Base-by-base conservation (phyloP, 1,140 invertebrate species). In the Pinna nobilis region DNA sequence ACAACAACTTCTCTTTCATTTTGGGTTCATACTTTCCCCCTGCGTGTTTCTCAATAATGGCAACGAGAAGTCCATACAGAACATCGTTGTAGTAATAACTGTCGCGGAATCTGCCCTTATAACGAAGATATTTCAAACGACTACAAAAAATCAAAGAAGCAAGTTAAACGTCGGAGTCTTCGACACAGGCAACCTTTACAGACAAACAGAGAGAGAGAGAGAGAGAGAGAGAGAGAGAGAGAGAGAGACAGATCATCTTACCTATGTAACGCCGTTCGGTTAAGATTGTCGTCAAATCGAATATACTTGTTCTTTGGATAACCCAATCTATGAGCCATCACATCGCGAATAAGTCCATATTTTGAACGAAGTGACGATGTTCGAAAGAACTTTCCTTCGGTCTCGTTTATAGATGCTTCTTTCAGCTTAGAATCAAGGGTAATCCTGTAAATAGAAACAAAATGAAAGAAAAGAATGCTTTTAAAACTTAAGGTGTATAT, bases 1-100 rank as follows among this genome's bases (percentile, higher is more conserved):
- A 9, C 30, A 73, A 74, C 7, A 81, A 18, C 32, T 74, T 50
- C 2, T 67, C 47, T n/a, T 60, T 64, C 0, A 79, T 67, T 20
- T 79, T 65, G 9, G 72, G 28, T 65, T 81, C 80, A 77, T 77
- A 81, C 6, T 37, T 67, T 18, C 70, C 47, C 15, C 66, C 57
- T 4, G 77, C 74, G 20, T 79, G 53, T 7, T 49, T 4, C 49
- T 81, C 74, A 3, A 64, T 61, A 3, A 81, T 72, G 11, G 49
- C 28, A 0, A 77, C 75, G 2, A 76, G 25, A 18, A 81, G 3
- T 9, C 70, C 71, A 53, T 77, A 79, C 57, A 75, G 61, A 3
- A 76, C 23, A 20, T 76, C 73, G 20, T 55, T 81, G 50, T 81
- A 81, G 60, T 55, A 65, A 50, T 60, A 75, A 53, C 71, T 79